A percentile compares a stretch with the other conserved stretches of the same genome.
phyloP scores from a whole-genome alignment of 2,113 vertebrate species.

The Cavia porcellus region DNA sequence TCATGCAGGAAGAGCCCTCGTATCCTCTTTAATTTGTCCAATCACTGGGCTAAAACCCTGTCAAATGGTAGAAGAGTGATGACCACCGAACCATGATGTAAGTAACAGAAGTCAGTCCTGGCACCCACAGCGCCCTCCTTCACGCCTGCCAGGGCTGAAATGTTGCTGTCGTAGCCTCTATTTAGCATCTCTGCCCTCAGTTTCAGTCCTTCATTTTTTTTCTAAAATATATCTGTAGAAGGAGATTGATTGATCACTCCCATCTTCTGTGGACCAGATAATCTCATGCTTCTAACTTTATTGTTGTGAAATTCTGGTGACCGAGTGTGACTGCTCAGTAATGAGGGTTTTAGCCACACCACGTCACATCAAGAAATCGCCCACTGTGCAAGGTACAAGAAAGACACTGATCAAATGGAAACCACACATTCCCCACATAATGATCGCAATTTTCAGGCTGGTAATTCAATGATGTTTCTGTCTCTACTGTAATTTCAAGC shows the following conservation, averaged over 20 bases:
- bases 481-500: slow-evolving; percentile 26
- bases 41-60: background rate
- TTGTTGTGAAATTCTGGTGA: slow-evolving; percentile 44
- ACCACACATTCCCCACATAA: background rate
- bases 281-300: slow-evolving; percentile 9
- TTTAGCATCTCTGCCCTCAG: background rate
- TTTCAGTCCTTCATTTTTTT: background rate
- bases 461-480: slow-evolving; percentile 12
- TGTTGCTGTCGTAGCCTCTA: background rate
- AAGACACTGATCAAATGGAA: slow-evolving; percentile 21
- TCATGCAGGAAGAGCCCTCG: background rate
- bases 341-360: background rate
- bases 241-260: background rate
- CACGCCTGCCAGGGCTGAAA: background rate
- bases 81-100: background rate
- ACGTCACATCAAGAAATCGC: background rate
- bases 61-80: background rate
- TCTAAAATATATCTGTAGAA: background rate
- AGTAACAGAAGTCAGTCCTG: background rate
- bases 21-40: background rate
- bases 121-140: background rate
- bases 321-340: background rate
- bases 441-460: background rate
- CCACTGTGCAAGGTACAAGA: background rate
- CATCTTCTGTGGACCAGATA: slow-evolving; percentile 9